A percentile compares a stretch with the other conserved stretches of the same genome.
phyloP scores from a whole-genome alignment of 2,797 vertebrate genomes.

The Rhynchotus rufescens region DNA sequence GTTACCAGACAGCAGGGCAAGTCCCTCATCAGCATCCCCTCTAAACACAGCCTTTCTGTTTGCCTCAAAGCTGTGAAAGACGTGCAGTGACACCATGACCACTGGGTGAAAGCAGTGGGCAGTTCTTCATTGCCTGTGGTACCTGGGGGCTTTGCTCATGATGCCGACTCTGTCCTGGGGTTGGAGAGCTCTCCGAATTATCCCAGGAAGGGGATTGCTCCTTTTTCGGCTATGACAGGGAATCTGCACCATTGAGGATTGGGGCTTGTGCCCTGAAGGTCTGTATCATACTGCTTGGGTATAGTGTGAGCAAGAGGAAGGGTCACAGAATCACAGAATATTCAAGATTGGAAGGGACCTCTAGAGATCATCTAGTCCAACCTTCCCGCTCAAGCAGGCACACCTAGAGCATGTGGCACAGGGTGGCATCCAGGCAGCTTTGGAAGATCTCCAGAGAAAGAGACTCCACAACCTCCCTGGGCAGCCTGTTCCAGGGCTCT shows the following conservation, averaged over 20 bases:
- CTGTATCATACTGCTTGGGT: not conserved
- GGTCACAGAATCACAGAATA: too few species aligned
- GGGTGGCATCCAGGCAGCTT: too few species aligned
- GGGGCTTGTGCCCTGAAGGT: conserved; percentile 22
- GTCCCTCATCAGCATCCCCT: not conserved
- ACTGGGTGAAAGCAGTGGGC: not conserved
- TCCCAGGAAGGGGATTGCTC: not conserved
- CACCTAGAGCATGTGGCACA: too few species aligned
- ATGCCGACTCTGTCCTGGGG: not conserved
- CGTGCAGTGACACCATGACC: not conserved
- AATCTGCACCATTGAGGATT: not conserved
- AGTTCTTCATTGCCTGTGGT: not conserved
- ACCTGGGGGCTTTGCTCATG: not conserved
- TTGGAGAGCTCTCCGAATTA: fast-evolving
- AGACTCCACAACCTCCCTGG: too few species aligned
- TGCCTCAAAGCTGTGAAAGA: not conserved
- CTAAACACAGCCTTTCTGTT: not conserved
- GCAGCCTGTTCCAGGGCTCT: too few species aligned
- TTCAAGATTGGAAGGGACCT: too few species aligned
- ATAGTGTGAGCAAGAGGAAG: not conserved
- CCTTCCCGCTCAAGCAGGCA: too few species aligned
- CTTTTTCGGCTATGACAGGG: not conserved
- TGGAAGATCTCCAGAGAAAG: too few species aligned
- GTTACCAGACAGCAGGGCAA: not conserved
- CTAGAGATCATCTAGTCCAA: too few species aligned